Evolutionary conservation across 2,113 vertebrate genomes (phyloP), one percentile per base, ranked within the genome.

Genomic region (Acrocephalus kingi): DNA sequence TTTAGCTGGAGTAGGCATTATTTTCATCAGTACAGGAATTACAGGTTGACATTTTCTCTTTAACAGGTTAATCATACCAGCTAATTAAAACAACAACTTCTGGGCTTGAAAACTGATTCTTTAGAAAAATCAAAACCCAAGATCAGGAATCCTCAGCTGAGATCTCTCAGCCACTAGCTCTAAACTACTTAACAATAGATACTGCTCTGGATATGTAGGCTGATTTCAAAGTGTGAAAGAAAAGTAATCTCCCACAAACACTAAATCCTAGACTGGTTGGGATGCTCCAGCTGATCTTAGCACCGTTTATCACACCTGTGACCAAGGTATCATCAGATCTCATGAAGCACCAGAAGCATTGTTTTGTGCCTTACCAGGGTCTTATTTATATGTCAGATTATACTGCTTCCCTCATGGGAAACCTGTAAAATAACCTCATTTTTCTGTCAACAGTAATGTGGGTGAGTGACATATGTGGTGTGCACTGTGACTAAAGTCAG

Each of bases 401-500:
- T 31, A 33, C 35, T 24, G 24, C 16, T 90, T 69, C 10, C 35
- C 18, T 52, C 61, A 59, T 7, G 21, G 49, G 45, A 91, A 94
- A 64, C 49, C 22, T 64, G 39, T 87, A 64, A 78, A 93, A 64
- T 56, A 75, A 55, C 35, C 52, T 82, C 7, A 59, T 51, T 73
- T 64, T 84, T n/a, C n/a, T 91, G 64, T 81, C 74, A 87, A 10
- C 2, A 16, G 7, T 33, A 62, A 64, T 13, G 46, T 35, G 45
- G 62, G 33, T 37, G 56, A 67, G 66, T 25, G 43, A 45, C 2
- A 2, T 5, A 11, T 0, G 0, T 25, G 15, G 15, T 52, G 37
- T 62, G 63, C 74, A 12, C 63, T 55, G 27, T 0, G 1, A 80
- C 23, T 63, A 7, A 37, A 61, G 43, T 23, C 28, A 35, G 39